Evolutionary conservation across 2,113 vertebrate species (phyloP), one percentile per base, ranked within the genome.

Genomic region (Microcebus lehilahytsara): DNA sequence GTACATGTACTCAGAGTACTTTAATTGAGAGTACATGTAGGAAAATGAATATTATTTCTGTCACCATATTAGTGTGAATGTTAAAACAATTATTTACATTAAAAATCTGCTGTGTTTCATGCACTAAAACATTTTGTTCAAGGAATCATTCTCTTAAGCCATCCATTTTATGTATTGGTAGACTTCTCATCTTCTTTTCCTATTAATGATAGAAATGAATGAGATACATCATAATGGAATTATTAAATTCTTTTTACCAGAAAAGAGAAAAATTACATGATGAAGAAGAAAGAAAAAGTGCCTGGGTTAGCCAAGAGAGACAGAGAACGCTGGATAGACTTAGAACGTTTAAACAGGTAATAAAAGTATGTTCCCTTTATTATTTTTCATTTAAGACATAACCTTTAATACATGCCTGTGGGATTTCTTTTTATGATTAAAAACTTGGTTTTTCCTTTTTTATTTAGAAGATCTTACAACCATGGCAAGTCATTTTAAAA

Each of bases 281-380:
- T 22, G 99, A 99, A 90, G 99, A 99, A 91, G 99, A 99, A 91
- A 98, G 97, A 97, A 99, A 98, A 96, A 99, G 98, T 60, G 98
- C 98, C 81, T 99, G 99, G 98, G 99, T 99, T 98, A 99, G 99
- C 97, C 99, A 99, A 97, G 99, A 99, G 79, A 99, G 99, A 67
- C 99, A 99, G 98, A 99, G 98, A 97, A 99, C 99, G 10, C 98
- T 99, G 98, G 99, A 99, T 96, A 98, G 99, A 97, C 99, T 99
- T 42, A 99, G 99, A 94, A 99, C 99, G 78, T 99, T 99, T 98
- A 99, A 99, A 98, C 99, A 99, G 99, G 99, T 99, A 97, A 97
- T 58, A 49, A 25, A 89, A 42, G 27, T 66, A 7, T 64, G 20
- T 16, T 80, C 40, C 66, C 2, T 71, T 72, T 90, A 37, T 75